A percentile compares a stretch with the other conserved stretches of the same genome.
Evolutionary conservation across 2,113 vertebrate genomes (phyloP).

Genomic region (Zosterops pallidus): DNA sequence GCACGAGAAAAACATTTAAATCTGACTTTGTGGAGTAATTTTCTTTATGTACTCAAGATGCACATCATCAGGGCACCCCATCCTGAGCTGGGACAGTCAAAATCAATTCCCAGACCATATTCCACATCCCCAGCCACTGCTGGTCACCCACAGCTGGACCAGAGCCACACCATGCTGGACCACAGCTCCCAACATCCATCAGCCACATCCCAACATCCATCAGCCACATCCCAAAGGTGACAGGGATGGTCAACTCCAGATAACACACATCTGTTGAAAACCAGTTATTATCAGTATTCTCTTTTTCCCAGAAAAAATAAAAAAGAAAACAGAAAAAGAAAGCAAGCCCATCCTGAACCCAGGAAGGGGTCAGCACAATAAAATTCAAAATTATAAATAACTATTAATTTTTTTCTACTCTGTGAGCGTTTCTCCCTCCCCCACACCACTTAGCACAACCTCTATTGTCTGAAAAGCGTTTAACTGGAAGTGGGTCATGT

Average conservation of each 20-base stretch:
- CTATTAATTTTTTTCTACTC: background rate
- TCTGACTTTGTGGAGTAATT: background rate
- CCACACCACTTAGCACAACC: background rate
- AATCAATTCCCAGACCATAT: background rate
- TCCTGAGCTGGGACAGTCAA: background rate
- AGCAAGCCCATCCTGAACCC: background rate
- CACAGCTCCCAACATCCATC: background rate
- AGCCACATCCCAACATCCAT: background rate
- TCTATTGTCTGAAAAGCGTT: constrained; percentile 15
- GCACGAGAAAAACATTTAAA: background rate
- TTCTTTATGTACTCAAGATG: background rate
- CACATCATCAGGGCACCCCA: background rate
- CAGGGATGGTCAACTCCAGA: accelerated
- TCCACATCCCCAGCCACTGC: accelerated
- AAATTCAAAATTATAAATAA: background rate
- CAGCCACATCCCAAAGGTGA: background rate
- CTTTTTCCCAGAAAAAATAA: background rate
- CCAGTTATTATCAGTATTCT: accelerated
- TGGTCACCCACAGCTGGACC: background rate
- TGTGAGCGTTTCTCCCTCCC: background rate
- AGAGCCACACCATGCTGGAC: background rate
- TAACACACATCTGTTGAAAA: background rate
- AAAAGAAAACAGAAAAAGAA: background rate
- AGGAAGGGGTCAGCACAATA: background rate
- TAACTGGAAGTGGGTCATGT: constrained; percentile 63